A percentile compares a stretch with the other conserved stretches of the same genome.
Evolutionary conservation across 2,797 vertebrate species (phyloP).

Genomic region (Pteronotus mesoamericanus): DNA sequence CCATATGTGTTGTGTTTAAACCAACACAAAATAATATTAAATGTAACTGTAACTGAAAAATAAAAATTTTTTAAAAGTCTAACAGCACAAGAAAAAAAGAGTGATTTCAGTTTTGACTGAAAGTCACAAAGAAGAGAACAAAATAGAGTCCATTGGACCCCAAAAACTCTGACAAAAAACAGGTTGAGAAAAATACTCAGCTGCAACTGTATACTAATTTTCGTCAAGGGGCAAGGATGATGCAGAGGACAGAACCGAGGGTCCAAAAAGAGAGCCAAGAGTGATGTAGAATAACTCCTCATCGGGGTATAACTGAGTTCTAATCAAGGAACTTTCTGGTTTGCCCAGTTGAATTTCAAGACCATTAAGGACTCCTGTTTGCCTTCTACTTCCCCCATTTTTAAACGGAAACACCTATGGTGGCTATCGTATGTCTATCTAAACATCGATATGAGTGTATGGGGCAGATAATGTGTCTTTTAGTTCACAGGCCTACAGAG

Average conservation of each 20-base stretch:
- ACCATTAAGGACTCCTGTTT: background rate
- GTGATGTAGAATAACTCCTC: too few species aligned
- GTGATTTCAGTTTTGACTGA: background rate
- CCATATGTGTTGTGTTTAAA: too few species aligned
- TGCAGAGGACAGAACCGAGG: background rate
- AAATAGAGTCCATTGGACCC: background rate
- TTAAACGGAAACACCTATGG: background rate
- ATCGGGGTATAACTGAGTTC: background rate
- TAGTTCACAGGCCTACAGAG: background rate
- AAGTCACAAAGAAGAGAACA: background rate
- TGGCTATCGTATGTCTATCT: background rate
- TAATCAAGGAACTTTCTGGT: background rate
- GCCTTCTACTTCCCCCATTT: background rate
- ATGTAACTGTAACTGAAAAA: background rate
- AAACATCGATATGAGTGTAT: background rate
- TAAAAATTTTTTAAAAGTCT: background rate
- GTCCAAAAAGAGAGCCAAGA: background rate
- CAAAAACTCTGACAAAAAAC: background rate
- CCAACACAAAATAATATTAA: background rate
- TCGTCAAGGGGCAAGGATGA: background rate
- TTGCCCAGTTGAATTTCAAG: background rate
- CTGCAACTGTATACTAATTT: background rate
- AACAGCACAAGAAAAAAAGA: background rate
- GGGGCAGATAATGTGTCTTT: background rate
- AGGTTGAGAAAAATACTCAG: background rate